phyloP scores from a whole-genome alignment of 2,888 invertebrate genomes.

The Galeruca laticollis region DNA sequence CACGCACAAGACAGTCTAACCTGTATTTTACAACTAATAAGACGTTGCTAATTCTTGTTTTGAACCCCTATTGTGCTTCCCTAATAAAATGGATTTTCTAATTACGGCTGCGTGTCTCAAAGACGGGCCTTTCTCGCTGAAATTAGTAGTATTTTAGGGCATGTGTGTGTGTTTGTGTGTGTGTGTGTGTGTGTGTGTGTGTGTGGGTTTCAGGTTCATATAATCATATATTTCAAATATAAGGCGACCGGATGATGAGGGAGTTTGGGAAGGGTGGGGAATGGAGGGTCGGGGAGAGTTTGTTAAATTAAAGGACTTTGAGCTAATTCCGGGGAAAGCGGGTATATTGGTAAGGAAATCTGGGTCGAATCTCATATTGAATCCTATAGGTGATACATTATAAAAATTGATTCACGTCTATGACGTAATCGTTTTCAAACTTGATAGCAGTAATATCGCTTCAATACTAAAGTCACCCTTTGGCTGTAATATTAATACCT shows the following conservation, averaged over 20 bases:
- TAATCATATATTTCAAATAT: constrained; percentile 7
- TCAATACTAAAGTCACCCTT: no score
- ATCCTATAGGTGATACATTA: no score
- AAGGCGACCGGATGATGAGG: neutral
- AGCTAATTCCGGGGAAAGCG: neutral
- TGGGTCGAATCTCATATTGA: no score
- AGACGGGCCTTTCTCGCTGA: constrained; percentile 32
- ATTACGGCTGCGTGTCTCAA: constrained; percentile 54
- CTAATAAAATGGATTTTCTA: constrained; percentile 61
- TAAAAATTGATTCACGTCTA: no score
- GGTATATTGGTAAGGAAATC: neutral
- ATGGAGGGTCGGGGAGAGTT: neutral
- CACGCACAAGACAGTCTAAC: constrained; percentile 62
- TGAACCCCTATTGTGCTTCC: constrained; percentile 58
- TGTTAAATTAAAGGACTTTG: neutral
- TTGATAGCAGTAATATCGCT: no score
- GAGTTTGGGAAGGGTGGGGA: neutral
- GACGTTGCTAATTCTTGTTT: constrained; percentile 55
- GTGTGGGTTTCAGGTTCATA: neutral
- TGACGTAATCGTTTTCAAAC: no score
- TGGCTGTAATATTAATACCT: no score
- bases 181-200: neutral
- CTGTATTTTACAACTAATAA: constrained; percentile 64
- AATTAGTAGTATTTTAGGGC: constrained; percentile 35
- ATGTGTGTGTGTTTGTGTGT: constrained; percentile 7